Evolutionary conservation across 1,140 invertebrate species (phyloP).

Genomic region (Drosophila biarmipes): DNA sequence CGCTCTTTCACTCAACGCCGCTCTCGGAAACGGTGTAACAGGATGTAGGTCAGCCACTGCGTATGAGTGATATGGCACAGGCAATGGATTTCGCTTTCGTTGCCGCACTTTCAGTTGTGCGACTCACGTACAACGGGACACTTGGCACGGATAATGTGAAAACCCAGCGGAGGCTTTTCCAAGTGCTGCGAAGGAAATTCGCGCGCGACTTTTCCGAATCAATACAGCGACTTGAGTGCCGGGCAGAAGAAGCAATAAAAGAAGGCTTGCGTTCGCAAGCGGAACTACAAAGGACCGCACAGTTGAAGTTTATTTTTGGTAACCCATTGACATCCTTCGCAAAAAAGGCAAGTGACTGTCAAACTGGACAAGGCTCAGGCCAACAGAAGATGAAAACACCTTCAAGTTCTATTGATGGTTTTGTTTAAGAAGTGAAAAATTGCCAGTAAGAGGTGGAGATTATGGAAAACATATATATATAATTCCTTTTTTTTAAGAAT

Average conservation of each 20-base stretch:
- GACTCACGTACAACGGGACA: conserved; percentile 49
- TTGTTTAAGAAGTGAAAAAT: neutral
- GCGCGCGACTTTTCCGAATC: conserved; percentile 60
- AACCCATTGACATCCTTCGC: conserved; percentile 40
- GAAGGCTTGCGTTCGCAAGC: conserved; percentile 23
- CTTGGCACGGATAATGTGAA: conserved; percentile 26
- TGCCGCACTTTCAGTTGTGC: conserved; percentile 56
- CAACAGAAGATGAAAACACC: neutral
- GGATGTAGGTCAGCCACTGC: conserved; percentile 73
- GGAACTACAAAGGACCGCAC: conserved; percentile 16
- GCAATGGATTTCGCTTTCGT: conserved; percentile 20
- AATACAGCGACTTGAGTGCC: conserved; percentile 41
- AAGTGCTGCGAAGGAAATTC: conserved; percentile 36
- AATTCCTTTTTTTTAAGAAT: neutral
- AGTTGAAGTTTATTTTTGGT: conserved; percentile 61
- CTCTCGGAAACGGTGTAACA: conserved; percentile 4
- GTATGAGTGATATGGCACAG: conserved; percentile 63
- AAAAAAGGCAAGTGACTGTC: conserved; percentile 32
- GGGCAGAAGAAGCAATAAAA: conserved; percentile 15
- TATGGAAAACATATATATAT: no score
- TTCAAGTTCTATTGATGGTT: neutral
- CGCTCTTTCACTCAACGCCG: conserved; percentile 35
- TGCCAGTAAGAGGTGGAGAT: no score
- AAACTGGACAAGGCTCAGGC: conserved; percentile 19
- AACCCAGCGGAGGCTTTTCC: conserved; percentile 3